Evolutionary conservation across 2,797 vertebrate genomes (phyloP).

Genomic region (Echiichthys vipera): DNA sequence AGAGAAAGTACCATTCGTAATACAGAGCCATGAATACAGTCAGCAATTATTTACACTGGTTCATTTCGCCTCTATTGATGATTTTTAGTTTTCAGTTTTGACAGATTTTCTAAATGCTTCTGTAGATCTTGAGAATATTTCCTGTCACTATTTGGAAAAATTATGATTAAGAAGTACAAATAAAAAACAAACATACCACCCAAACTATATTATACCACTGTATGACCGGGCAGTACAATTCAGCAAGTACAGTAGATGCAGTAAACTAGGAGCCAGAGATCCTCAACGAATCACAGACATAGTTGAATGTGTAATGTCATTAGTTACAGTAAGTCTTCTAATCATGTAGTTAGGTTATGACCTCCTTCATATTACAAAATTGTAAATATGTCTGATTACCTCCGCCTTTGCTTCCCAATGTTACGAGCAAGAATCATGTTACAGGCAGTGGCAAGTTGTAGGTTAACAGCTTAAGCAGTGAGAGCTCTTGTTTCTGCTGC

Average conservation of each 20-base stretch:
- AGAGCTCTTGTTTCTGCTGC: conserved; percentile 61
- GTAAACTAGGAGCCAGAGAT: conserved; percentile 9
- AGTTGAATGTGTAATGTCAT: conserved; percentile 29
- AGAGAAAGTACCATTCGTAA: background rate
- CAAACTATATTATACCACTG: background rate
- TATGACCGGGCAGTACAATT: background rate
- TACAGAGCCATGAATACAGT: background rate
- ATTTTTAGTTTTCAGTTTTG: background rate
- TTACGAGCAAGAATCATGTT: conserved; percentile 55
- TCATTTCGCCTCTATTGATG: background rate
- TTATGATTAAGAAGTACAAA: background rate
- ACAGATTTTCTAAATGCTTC: background rate
- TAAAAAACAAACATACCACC: background rate
- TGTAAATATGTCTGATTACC: conserved; percentile 52
- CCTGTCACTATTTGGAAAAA: background rate
- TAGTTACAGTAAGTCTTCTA: conserved; percentile 46
- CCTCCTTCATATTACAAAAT: conserved; percentile 48
- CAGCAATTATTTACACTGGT: background rate
- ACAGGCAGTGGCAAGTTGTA: conserved; percentile 50
- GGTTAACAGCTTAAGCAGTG: conserved; percentile 49
- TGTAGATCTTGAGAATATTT: background rate
- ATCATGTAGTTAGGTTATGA: conserved; percentile 37
- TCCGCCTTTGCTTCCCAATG: conserved; percentile 39
- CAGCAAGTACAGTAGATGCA: background rate
- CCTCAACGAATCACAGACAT: conserved; percentile 30